A percentile compares a stretch with the other conserved stretches of the same genome.
phyloP scores from a whole-genome alignment of 2,888 invertebrate species.

The Amorpha juglandis region DNA sequence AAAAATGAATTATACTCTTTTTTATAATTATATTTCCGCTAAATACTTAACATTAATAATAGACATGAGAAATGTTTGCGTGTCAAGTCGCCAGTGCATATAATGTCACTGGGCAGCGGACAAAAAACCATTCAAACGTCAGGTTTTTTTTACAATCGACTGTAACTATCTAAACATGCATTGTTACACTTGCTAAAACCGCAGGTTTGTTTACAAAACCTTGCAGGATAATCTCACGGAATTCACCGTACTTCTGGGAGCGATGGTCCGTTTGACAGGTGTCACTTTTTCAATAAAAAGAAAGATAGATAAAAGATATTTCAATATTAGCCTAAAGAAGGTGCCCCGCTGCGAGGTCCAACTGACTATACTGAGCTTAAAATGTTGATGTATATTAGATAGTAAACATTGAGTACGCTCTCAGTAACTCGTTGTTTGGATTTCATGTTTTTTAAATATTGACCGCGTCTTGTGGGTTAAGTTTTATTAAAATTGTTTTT shows the following conservation, averaged over 20 bases:
- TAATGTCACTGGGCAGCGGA: background rate
- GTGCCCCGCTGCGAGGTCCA: slow-evolving; percentile 59
- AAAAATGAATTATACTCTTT: too few relatives aligned
- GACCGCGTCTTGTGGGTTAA: slow-evolving; percentile 23
- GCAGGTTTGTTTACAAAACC: slow-evolving; percentile 59
- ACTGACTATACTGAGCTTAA: slow-evolving; percentile 50
- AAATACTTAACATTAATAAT: background rate
- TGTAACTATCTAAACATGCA: slow-evolving; percentile 27
- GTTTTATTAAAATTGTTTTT: slow-evolving; percentile 27
- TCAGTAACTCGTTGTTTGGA: slow-evolving; percentile 21
- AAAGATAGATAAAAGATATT: slow-evolving; percentile 64
- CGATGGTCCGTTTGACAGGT: slow-evolving; percentile 64
- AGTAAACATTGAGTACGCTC: slow-evolving; percentile 40
- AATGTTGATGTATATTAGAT: slow-evolving; percentile 49
- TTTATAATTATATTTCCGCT: too few relatives aligned
- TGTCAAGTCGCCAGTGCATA: background rate
- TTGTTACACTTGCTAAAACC: slow-evolving; percentile 28
- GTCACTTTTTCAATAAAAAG: slow-evolving; percentile 63
- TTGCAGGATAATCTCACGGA: slow-evolving; percentile 52
- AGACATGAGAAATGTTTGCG: background rate
- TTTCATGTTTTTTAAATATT: slow-evolving; percentile 28
- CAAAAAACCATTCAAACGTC: slow-evolving; percentile 14
- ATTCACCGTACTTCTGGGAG: slow-evolving; percentile 53
- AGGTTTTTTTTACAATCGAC: slow-evolving; percentile 10
- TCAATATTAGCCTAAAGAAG: slow-evolving; percentile 66